Base-by-base conservation (phyloP, 2,113 vertebrate genomes). In the Oryzias javanicus region DNA sequence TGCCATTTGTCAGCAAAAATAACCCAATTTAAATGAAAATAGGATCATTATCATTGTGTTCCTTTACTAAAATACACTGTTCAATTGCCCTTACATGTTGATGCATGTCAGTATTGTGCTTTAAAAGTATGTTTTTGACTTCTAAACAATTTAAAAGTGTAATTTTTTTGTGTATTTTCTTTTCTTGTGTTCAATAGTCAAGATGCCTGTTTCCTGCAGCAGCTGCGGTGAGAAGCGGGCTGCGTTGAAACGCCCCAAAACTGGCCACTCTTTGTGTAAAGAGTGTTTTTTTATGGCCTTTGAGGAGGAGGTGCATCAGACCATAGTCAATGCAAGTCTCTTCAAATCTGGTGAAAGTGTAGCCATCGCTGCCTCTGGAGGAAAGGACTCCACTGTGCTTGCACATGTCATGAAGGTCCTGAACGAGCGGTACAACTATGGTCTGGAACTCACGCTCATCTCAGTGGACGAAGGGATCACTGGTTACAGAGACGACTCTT, bases 301-400 rank as follows among this genome's bases (percentile, higher is more conserved):
- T 29, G 94, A 95, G 74, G 93, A 94, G 57, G 94, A 97, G 80
- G 86, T 93, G 14, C 93, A 95, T 78, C 91, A 80, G 69, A 94
- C 92, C 0, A 91, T 97, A 6, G 53, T 81, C 4, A 49, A 89
- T 0, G 93, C 90, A 12, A 57, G 84, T 35, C 89, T 96, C 40
- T 94, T 96, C 64, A 90, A 79, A 20, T 67, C 72, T 0, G 91
- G 93, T 0, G 93, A 94, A 47, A 88, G 74, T 0, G 94, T 95
- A 10, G 95, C 91, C 2, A 91, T 95, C 5, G 95, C 91, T 0
- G 95, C 94, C 4, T 96, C 94, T 0, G 95, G 95, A 0, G 94
- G 95, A 44, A 97, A 97, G 60, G 94, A 96, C 86, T 97, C 95
- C 49, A 94, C 94, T 0, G 95, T 95, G 48, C 89, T 96, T 4